phyloP scores from a whole-genome alignment of 2,888 invertebrate species.

The Brachyopa scutellaris region DNA sequence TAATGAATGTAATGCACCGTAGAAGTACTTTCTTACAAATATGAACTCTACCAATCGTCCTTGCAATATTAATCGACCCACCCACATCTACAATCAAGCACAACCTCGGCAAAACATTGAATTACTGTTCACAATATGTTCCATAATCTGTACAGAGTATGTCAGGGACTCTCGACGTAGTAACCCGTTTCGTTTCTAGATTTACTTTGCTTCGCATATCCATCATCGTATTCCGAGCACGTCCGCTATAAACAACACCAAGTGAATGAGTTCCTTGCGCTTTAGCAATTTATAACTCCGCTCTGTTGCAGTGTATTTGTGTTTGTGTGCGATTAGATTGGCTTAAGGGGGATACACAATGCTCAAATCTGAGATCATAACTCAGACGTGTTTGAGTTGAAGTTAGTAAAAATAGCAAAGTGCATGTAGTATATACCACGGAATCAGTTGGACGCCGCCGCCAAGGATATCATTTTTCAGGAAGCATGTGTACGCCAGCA shows the following conservation, averaged over 20 bases:
- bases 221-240: constrained; percentile 61
- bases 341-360: constrained; percentile 41
- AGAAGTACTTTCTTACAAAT: too few relatives aligned
- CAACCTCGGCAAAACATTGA: constrained; percentile 13
- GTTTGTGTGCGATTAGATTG: too few relatives aligned
- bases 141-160: constrained; percentile 7
- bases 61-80: constrained; percentile 22
- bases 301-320: constrained; percentile 37
- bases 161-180: background rate
- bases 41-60: too few relatives aligned
- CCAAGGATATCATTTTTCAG: background rate
- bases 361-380: constrained; percentile 55
- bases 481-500: background rate
- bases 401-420: constrained; percentile 27
- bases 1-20: too few relatives aligned
- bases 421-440: constrained; percentile 39
- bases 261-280: constrained; percentile 28
- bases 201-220: constrained; percentile 55
- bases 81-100: background rate
- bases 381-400: constrained; percentile 54
- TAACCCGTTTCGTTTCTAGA: constrained; percentile 24
- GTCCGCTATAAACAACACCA: constrained; percentile 41
- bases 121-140: constrained; percentile 41
- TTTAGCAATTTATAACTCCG: constrained; percentile 37
- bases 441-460: constrained; percentile 28